Base-by-base conservation (phyloP, 1,140 invertebrate species). In the Antheraea pernyi region DNA sequence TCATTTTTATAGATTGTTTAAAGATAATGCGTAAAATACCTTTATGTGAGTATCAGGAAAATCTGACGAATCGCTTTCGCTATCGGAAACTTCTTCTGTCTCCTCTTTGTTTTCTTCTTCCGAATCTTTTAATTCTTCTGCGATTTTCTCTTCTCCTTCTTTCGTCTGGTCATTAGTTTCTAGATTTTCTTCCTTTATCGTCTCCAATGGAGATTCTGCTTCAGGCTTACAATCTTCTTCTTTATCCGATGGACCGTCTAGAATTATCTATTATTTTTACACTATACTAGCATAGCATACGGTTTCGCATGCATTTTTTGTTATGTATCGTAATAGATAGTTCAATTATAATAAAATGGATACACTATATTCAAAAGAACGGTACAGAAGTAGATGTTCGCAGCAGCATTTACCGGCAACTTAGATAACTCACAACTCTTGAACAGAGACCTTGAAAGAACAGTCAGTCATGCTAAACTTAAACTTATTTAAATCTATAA, bases 1-100 rank as follows among this genome's bases (percentile, higher is more conserved):
- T 4, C 11, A 9, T 8, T 42, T 42, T 0, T 1, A 42, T 9
- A 42, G 7, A 42, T 0, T 3, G 11, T 9, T 42, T 42, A 42
- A 42, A 7, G 11, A 16, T 53, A 16, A 53, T 2, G 0, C 0
- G 16, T 53, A 16, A 53, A 10, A 75, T 70, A 88, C 87, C 80
- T 91, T 88, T 48, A 88, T 85, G 72, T 91, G 88, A 64, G 83
- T 88, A 68, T 90, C 74, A 10, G 86, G 78, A 7, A 84, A 80
- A 67, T 80, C 80, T 0, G 78, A 80, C 7, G 68, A 65, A 3
- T 76, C 74, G 39, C 74, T 79, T 9, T 85, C 83, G 65, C 74
- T 79, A 5, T 80, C 81, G 0, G 76, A 70, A 19, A 70, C 67
- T 48, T 64, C 66, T 18, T 68, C 58, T 8, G 37, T 63, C 46